Evolutionary conservation across 2,797 vertebrate genomes (phyloP).

Genomic region (Pempheris klunzingeri): DNA sequence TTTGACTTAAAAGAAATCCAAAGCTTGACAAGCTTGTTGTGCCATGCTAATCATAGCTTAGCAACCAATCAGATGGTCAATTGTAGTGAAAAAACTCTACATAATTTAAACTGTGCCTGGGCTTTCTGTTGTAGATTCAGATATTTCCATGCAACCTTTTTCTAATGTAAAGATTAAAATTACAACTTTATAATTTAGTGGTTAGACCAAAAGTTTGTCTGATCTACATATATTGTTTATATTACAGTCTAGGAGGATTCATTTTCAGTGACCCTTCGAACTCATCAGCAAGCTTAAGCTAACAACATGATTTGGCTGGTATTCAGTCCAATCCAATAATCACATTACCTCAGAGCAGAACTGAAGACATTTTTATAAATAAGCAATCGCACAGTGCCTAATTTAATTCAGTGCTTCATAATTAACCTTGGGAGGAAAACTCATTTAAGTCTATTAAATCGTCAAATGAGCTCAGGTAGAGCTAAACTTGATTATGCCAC

Average conservation of each 20-base stretch:
- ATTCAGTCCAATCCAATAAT: conserved; percentile 62
- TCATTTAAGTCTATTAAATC: conserved; percentile 86
- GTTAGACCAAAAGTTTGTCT: not conserved
- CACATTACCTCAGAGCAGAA: conserved; percentile 65
- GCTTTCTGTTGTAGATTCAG: not conserved
- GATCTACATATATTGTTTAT: conserved; percentile 6
- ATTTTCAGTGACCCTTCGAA: conserved; percentile 55
- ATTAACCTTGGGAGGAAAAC: conserved; percentile 86
- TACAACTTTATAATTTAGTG: not conserved
- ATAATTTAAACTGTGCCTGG: not conserved
- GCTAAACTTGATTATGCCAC: conserved; percentile 81
- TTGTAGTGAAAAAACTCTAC: not conserved
- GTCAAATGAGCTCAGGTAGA: conserved; percentile 87
- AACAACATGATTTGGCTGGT: conserved; percentile 42
- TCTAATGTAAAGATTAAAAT: not conserved
- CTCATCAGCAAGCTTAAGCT: conserved; percentile 47
- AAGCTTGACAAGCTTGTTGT: not conserved
- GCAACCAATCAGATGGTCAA: not conserved
- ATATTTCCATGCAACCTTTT: conserved; percentile 7
- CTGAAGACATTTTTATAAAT: conserved; percentile 77
- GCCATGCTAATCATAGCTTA: not conserved
- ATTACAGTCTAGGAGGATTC: conserved; percentile 1
- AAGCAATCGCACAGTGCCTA: conserved; percentile 83
- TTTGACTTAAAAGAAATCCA: not conserved
- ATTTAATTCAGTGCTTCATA: conserved; percentile 85